phyloP scores from a whole-genome alignment of 2,888 invertebrate species.

The Melanophora roralis region DNA sequence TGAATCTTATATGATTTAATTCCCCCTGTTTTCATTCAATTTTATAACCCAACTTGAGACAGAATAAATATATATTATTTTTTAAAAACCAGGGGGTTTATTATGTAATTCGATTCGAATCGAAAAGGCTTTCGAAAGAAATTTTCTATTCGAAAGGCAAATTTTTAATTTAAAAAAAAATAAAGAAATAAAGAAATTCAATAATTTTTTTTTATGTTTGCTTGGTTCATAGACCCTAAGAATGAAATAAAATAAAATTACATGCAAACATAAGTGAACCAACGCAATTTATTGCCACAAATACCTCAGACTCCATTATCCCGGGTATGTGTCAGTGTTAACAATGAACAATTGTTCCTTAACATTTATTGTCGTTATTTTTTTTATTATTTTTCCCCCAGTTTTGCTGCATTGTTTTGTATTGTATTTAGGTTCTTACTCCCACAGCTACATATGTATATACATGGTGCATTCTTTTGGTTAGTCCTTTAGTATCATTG shows the following conservation, averaged over 20 bases:
- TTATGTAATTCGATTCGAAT: no score
- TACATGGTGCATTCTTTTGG: constrained; percentile 31
- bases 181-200: no score
- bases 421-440: constrained; percentile 21
- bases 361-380: constrained; percentile 42
- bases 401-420: constrained; percentile 31
- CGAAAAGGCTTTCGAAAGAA: no score
- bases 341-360: constrained; percentile 53
- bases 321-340: constrained; percentile 44
- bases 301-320: constrained; percentile 58
- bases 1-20: no score
- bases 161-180: no score
- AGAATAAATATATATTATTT: no score
- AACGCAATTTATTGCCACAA: constrained; percentile 63
- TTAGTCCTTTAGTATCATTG: constrained; percentile 8
- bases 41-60: no score
- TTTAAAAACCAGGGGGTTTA: no score
- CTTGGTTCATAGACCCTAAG: neutral
- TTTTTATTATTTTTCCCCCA: constrained; percentile 25
- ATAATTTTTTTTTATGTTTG: no score
- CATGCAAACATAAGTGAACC: constrained; percentile 35
- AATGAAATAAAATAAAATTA: neutral
- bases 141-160: no score
- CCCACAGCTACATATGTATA: no score
- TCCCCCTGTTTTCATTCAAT: no score